These are phyloP conservation scores for Onychomys arenicola DNA, from an alignment of 2,797 vertebrate species.

Conservation along the genomic window DNA sequence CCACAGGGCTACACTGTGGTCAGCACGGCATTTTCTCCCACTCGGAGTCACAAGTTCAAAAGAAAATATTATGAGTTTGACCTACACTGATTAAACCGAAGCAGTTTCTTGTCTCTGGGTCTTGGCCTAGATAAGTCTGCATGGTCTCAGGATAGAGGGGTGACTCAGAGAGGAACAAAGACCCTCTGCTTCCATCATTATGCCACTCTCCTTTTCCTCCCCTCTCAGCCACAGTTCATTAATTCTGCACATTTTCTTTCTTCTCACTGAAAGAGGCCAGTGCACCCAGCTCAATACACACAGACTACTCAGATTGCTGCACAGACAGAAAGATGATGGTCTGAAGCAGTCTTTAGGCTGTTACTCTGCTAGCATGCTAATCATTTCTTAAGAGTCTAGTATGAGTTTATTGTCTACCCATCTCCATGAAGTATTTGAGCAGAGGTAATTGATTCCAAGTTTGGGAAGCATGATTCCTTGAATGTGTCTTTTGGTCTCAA, in stretches of 20 bases:
- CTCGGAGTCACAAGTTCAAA: conserved; percentile 75
- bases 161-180: conserved; percentile 73
- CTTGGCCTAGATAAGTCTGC: conserved; percentile 51
- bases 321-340: conserved; percentile 24
- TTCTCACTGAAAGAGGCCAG: conserved; percentile 20
- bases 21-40: conserved; percentile 74
- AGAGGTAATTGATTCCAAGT: conserved; percentile 65
- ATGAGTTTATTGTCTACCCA: conserved; percentile 50
- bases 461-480: conserved; percentile 17
- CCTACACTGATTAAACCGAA: conserved; percentile 76
- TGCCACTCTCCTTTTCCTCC: conserved; percentile 56
- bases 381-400: conserved; percentile 66
- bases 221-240: conserved; percentile 68
- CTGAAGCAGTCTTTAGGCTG: conserved; percentile 40
- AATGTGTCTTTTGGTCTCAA: conserved; percentile 62
- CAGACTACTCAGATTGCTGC: not conserved
- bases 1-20: conserved; percentile 62
- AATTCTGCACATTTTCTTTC: conserved; percentile 66
- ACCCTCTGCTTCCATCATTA: conserved; percentile 71
- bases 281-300: conserved; percentile 50
- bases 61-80: conserved; percentile 73
- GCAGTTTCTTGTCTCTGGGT: conserved; percentile 73
- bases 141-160: conserved; percentile 69
- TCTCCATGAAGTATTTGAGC: conserved; percentile 65
- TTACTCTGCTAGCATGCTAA: conserved; percentile 40